Evolutionary conservation across 2,113 vertebrate species (phyloP).

Genomic region (Pheucticus melanocephalus): DNA sequence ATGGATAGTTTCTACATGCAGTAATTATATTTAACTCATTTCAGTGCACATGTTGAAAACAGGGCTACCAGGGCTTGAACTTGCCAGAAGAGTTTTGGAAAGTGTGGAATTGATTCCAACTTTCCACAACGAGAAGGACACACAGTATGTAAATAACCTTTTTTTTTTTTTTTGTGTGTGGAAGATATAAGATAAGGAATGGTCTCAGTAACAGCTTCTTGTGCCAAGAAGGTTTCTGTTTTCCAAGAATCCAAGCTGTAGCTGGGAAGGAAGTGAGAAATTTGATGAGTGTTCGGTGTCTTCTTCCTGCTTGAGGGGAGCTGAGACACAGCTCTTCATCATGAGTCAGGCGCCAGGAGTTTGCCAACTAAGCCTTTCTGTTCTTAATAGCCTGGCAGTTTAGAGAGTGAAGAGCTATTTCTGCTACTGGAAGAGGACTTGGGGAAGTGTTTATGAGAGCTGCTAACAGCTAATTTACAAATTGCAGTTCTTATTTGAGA

Average conservation of each 20-base stretch:
- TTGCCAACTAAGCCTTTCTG: constrained; percentile 1
- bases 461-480: constrained; percentile 18
- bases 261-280: background rate
- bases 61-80: background rate
- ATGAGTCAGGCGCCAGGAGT: background rate
- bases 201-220: background rate
- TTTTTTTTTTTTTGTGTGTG: background rate
- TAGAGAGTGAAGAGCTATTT: background rate
- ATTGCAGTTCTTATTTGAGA: background rate
- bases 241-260: background rate
- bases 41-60: background rate
- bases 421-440: background rate
- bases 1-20: background rate
- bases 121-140: background rate
- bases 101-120: background rate
- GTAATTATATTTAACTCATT: background rate
- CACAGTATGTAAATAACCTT: background rate
- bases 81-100: background rate
- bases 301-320: background rate
- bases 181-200: background rate
- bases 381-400: background rate
- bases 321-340: background rate
- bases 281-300: background rate
- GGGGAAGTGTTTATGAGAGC: background rate
- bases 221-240: background rate